A percentile compares a stretch with the other conserved stretches of the same genome.
Evolutionary conservation across 2,113 vertebrate genomes (phyloP).

Genomic region (Pogonocichla stellata): DNA sequence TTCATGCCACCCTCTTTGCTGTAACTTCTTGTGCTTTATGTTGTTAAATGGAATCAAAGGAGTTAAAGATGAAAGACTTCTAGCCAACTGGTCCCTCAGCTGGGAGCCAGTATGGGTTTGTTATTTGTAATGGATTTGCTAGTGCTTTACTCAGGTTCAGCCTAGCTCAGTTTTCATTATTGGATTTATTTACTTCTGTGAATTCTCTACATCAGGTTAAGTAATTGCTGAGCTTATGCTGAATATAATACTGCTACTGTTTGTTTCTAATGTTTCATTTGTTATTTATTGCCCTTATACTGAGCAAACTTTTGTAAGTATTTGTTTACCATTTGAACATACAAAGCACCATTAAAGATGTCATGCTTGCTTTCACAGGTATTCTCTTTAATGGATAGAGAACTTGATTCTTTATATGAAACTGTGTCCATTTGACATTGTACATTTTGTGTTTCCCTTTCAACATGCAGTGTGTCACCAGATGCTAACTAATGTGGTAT

Average conservation of each 20-base stretch:
- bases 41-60: conserved; percentile 41
- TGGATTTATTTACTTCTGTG: conserved; percentile 14
- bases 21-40: not conserved
- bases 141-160: conserved; percentile 15
- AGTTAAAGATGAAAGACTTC: conserved; percentile 59
- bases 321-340: not conserved
- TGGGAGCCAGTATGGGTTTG: conserved; percentile 15
- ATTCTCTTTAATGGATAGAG: not conserved
- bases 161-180: conserved; percentile 6
- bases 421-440: not conserved
- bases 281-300: not conserved
- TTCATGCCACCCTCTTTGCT: conserved; percentile 55
- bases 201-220: not conserved
- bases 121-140: conserved; percentile 41
- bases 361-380: not conserved
- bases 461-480: not conserved
- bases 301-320: not conserved
- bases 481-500: not conserved
- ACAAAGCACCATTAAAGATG: not conserved
- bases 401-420: not conserved
- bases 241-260: conserved; percentile 8
- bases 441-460: not conserved
- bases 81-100: conserved; percentile 17
- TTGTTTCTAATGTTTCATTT: not conserved
- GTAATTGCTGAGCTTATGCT: not conserved